Evolutionary conservation across 2,888 invertebrate genomes (phyloP), one percentile per base, ranked within the genome.

Genomic region (Eubasilissa splendida): DNA sequence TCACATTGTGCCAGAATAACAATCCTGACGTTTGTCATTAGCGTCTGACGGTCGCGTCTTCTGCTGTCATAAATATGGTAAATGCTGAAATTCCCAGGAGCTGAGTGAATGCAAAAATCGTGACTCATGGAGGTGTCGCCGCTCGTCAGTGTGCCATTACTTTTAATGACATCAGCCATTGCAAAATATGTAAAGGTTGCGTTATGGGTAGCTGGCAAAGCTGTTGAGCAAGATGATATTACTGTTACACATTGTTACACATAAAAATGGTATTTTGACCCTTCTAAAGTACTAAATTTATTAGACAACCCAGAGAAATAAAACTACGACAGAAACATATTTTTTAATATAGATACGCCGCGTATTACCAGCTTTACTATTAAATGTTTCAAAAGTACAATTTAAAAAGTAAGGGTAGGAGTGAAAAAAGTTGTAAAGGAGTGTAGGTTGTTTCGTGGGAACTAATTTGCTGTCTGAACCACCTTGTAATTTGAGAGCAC

Each of bases 111-210:
- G 70, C 70, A 22, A 70, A 70, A 53, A 52, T 22, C 70, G 70
- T 70, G 70, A 70, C 53, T 70, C 70, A 70, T 42, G 42, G 42
- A 42, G 42, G 52, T 53, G 52, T 10, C 52, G 70, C 22, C 53
- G 70, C 53, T 53, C 54, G 53, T 53, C 70, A 53, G 52, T 22
- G 70, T 53, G 14, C 53, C 70, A 70, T 68, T 52, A 52, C 53
- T 42, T 68, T 53, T 68, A 68, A 42, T 68, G 68, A 52, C 68
- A 68, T 70, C 70, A 70, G 53, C 14, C 70, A 52, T 70, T 52
- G 70, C 70, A 70, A 70, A 70, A 70, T 3, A 63, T 63, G n/a
- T 31, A 63, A 63, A 63, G 33, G 42, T 42, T 42, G 42, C 42
- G 42, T 42, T 42, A 42, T 42, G 42, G 42, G 42, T 42, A 42